Conservation (phyloP, 2,113 vertebrate species). For the Cariama cristata region DNA sequence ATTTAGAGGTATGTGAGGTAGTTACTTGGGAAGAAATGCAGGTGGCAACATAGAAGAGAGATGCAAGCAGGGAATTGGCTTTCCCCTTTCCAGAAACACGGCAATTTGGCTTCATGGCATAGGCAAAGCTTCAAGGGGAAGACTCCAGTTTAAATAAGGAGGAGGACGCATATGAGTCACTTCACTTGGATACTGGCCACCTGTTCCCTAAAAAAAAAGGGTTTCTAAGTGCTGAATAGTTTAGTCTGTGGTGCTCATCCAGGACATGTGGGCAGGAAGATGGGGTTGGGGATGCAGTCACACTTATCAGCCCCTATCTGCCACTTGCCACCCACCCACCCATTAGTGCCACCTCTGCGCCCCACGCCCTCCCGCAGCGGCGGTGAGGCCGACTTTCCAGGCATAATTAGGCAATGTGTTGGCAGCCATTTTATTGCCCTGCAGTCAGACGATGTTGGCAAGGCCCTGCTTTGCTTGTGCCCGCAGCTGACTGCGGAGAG, state of each 20-base stretch:
- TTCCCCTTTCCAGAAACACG: background rate
- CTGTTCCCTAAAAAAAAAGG: background rate
- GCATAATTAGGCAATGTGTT: background rate
- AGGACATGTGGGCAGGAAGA: background rate
- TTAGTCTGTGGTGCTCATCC: background rate
- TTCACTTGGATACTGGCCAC: background rate
- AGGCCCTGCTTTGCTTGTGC: background rate
- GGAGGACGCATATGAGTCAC: background rate
- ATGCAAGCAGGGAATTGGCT: background rate
- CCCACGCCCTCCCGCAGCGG: fast-evolving
- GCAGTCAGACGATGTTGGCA: background rate
- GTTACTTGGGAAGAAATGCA: background rate
- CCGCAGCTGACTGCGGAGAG: background rate
- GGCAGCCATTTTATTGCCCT: background rate
- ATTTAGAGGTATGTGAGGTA: background rate
- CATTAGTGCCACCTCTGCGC: background rate
- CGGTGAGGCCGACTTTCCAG: background rate
- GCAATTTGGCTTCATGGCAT: background rate
- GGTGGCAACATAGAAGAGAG: background rate
- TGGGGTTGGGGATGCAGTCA: background rate
- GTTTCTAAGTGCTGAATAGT: background rate
- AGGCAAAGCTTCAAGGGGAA: background rate
- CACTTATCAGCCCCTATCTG: fast-evolving
- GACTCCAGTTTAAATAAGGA: background rate
- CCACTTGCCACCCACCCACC: background rate